Conservation (phyloP, 1,140 invertebrate species). For the Drosophila simulans region DNA sequence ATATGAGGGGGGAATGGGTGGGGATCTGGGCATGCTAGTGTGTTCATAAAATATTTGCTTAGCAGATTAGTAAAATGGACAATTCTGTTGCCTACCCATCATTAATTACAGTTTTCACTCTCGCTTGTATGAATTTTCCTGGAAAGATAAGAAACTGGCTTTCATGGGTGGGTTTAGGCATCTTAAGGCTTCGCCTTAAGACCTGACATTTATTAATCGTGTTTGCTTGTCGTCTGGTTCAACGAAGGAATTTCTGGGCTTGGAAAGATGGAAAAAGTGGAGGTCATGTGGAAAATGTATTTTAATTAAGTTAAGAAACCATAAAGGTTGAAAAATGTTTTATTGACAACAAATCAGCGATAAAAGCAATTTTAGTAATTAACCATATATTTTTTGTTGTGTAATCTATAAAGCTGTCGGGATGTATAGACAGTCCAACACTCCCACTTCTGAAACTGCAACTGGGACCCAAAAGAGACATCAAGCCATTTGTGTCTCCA, state of each 20-base stretch:
- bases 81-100: conserved; percentile 55
- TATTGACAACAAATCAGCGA: too few relatives aligned
- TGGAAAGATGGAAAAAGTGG: background rate
- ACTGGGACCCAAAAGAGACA: conserved; percentile 11
- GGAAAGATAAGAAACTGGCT: conserved; percentile 18
- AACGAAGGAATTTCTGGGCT: conserved; percentile 25
- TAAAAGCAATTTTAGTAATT: too few relatives aligned
- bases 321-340: too few relatives aligned
- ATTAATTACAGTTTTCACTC: conserved; percentile 80
- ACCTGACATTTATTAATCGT: conserved; percentile 79
- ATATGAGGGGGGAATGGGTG: background rate
- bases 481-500: conserved; percentile 22
- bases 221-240: conserved; percentile 48
- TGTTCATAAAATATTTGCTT: conserved; percentile 75
- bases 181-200: conserved; percentile 15
- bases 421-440: background rate
- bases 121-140: conserved; percentile 25
- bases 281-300: conserved; percentile 16
- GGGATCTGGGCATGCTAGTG: conserved; percentile 35
- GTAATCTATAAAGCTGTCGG: too few relatives aligned
- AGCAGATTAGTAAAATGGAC: conserved; percentile 78
- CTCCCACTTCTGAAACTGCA: conserved; percentile 7
- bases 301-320: too few relatives aligned
- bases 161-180: conserved; percentile 1
- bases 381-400: too few relatives aligned